Base-by-base conservation (phyloP, 92 coral and sea anemone species). In the Siderastrea radians region DNA sequence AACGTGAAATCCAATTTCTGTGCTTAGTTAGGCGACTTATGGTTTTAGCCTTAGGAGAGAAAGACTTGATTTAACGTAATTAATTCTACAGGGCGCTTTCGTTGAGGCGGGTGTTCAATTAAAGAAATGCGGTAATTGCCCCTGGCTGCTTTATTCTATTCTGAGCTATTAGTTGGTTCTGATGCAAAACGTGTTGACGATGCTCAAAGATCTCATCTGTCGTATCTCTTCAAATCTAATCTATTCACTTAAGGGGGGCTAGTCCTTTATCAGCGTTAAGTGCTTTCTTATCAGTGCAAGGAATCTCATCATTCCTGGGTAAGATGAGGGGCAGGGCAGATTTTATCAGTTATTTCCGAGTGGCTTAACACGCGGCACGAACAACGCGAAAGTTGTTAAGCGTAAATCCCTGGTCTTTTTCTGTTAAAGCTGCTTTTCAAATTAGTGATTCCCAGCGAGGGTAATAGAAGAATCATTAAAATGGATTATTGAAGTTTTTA, bases 261-360 rank as follows among this genome's bases (percentile, higher is more conserved):
- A 72, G 77, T 49, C 80, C 5, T 16, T 81, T 52, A 67, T 68
- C 53, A 67, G 8, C 13, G 13, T 44, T 49, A 19, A 51, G 75
- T 52, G 60, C 43, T 80, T 67, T 45, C 51, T 81, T 68, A 52
- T 81, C 85, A 19, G 6, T 51, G 17, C 48, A 7, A 6, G 61
- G 72, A 62, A 79, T 63, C 68, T 44, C 53, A 69, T 5, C 66
- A 26, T 26, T 26, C 38, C 38, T 17, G 65, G 48, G 8, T 49
- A 52, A 13, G 11, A 6, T n/a, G 45, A 14, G 58, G 77, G 8
- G 53, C 6, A 48, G 44, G n/a, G 45, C 68, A 47, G 70, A 78
- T 78, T 46, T 45, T 80, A 51, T 80, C 84, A 49, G 84, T 45
- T 52, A 52, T 81, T 67, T 53, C 85, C 85, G 67, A 68, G 72